These are phyloP conservation scores for Scomber colias DNA, from an alignment of 2,113 vertebrate species.

Conservation along the genomic window DNA sequence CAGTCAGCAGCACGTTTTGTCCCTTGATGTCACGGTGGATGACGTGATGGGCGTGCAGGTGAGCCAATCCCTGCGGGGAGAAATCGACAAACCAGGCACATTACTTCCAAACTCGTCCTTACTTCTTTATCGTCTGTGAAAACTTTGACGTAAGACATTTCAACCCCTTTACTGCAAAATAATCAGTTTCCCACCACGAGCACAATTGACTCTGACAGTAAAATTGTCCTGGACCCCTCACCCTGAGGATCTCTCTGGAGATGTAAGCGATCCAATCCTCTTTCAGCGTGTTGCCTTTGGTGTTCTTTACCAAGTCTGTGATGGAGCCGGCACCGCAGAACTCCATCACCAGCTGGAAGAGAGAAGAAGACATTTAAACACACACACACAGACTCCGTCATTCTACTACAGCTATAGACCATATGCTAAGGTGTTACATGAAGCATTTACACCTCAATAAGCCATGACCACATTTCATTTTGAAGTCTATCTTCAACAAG, in stretches of 20 bases:
- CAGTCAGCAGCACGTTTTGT: conserved; percentile 97
- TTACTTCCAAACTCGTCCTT: too few relatives aligned
- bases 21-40: conserved; percentile 99
- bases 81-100: background rate
- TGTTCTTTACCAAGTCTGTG: conserved; percentile 99
- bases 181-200: too few relatives aligned
- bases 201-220: background rate
- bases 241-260: conserved; percentile 96
- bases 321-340: conserved; percentile 98
- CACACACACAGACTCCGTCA: background rate
- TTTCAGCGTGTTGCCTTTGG: conserved; percentile 96
- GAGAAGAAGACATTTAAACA: conserved; percentile 1
- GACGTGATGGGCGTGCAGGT: conserved; percentile 97
- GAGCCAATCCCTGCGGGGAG: conserved; percentile 90
- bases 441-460: background rate
- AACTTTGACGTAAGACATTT: too few relatives aligned
- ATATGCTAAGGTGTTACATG: background rate
- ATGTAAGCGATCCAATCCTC: conserved; percentile 99
- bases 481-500: background rate
- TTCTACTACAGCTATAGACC: background rate
- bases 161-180: too few relatives aligned
- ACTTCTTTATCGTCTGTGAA: too few relatives aligned
- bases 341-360: conserved; percentile 96
- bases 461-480: background rate
- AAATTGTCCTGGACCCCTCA: conserved; percentile 15